Evolutionary conservation across 2,797 vertebrate species (phyloP).

Genomic region (Rallus crepitans): DNA sequence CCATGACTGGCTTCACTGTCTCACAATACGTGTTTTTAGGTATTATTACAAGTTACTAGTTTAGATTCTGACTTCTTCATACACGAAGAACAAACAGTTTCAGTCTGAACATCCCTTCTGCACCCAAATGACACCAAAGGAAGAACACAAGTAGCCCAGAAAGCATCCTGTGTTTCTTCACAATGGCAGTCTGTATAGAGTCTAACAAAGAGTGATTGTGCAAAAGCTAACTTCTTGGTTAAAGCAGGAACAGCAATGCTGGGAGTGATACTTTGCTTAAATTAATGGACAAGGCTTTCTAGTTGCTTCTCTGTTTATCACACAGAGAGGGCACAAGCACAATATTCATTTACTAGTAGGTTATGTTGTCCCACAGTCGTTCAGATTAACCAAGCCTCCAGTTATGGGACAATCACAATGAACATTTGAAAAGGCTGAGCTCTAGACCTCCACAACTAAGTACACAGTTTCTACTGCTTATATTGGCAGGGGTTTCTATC

Average conservation of each 20-base stretch:
- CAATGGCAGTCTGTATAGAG: neutral
- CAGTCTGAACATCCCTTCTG: neutral
- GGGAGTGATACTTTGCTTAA: neutral
- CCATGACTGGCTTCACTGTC: neutral
- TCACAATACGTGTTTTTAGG: neutral
- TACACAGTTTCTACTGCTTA: neutral
- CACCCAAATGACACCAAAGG: neutral
- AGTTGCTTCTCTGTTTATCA: neutral
- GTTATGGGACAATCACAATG: neutral
- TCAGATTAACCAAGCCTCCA: neutral
- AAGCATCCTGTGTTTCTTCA: neutral
- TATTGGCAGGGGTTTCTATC: neutral
- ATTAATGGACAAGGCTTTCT: neutral
- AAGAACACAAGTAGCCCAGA: neutral
- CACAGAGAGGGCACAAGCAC: neutral
- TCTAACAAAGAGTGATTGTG: neutral
- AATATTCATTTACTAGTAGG: neutral
- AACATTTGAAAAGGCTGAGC: neutral
- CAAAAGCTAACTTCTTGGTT: neutral
- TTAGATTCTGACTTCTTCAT: neutral
- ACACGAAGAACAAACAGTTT: neutral
- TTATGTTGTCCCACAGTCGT: neutral
- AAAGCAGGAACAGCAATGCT: neutral
- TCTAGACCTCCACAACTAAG: neutral
- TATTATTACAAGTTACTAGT: neutral